A percentile compares a stretch with the other conserved stretches of the same genome.
phyloP scores from a whole-genome alignment of 2,113 vertebrate genomes.

The Pimephales promelas region DNA sequence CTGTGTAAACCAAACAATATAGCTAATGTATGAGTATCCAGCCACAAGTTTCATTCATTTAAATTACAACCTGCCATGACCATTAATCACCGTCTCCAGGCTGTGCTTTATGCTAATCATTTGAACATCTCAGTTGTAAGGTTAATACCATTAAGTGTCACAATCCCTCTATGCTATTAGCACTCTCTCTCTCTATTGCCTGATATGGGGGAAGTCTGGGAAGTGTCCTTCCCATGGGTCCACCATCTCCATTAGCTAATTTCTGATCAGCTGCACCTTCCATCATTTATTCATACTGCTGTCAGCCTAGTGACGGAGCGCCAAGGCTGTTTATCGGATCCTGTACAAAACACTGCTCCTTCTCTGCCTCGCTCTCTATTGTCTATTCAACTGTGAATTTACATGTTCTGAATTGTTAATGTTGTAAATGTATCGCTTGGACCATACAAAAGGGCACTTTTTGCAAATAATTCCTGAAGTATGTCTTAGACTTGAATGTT shows the following conservation, averaged over 20 bases:
- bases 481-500: neutral
- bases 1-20: neutral
- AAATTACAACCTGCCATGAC: neutral
- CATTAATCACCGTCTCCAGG: neutral
- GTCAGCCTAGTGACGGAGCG: conserved; percentile 66
- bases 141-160: conserved; percentile 32
- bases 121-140: conserved; percentile 26
- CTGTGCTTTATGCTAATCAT: conserved; percentile 36
- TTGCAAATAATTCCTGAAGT: conserved; percentile 3
- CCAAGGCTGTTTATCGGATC: conserved; percentile 70
- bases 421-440: conserved; percentile 12
- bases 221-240: conserved; percentile 55
- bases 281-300: conserved; percentile 75
- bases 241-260: conserved; percentile 75
- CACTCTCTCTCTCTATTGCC: conserved; percentile 13
- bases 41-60: neutral
- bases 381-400: conserved; percentile 29
- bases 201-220: conserved; percentile 61
- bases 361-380: neutral
- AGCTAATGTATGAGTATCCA: neutral
- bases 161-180: conserved; percentile 31
- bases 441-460: neutral
- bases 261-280: conserved; percentile 73
- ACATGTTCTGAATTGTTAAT: conserved; percentile 39
- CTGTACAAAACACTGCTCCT: conserved; percentile 38